phyloP scores from a whole-genome alignment of 2,888 invertebrate genomes.

The Dynastes grantii region DNA sequence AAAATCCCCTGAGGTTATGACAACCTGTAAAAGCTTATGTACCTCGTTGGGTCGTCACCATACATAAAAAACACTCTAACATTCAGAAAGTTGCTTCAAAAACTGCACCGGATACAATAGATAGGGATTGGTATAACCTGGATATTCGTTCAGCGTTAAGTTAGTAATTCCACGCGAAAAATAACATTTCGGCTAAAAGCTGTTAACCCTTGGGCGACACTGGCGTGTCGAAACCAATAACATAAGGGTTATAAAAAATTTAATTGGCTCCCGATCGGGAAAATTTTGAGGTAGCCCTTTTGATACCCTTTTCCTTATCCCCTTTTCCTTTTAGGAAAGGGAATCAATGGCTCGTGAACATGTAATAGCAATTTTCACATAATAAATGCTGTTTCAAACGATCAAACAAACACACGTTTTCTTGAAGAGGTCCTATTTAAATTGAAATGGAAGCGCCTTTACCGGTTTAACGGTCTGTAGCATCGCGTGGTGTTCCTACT shows the following conservation, averaged over 20 bases:
- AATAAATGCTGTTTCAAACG: conserved; percentile 44
- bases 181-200: conserved; percentile 44
- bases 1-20: no score
- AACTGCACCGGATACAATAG: conserved; percentile 31
- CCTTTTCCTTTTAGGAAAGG: conserved; percentile 31
- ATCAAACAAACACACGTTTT: conserved; percentile 46
- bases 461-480: conserved; percentile 19
- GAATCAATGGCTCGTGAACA: conserved; percentile 44
- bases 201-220: conserved; percentile 37
- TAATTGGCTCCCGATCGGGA: conserved; percentile 39
- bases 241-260: conserved; percentile 44
- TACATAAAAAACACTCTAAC: neutral
- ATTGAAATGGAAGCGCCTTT: conserved; percentile 24
- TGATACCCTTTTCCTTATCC: conserved; percentile 14
- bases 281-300: conserved; percentile 42
- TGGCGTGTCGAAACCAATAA: conserved; percentile 41
- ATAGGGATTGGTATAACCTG: neutral
- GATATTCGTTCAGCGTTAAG: conserved; percentile 28
- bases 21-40: no score
- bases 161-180: conserved; percentile 37
- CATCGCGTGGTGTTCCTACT: neutral
- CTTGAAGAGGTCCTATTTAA: conserved; percentile 31
- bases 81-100: conserved; percentile 4
- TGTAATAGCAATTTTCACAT: conserved; percentile 47
- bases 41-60: no score